Base-by-base conservation (phyloP, 2,888 invertebrate species). In the Euphydryas editha region DNA sequence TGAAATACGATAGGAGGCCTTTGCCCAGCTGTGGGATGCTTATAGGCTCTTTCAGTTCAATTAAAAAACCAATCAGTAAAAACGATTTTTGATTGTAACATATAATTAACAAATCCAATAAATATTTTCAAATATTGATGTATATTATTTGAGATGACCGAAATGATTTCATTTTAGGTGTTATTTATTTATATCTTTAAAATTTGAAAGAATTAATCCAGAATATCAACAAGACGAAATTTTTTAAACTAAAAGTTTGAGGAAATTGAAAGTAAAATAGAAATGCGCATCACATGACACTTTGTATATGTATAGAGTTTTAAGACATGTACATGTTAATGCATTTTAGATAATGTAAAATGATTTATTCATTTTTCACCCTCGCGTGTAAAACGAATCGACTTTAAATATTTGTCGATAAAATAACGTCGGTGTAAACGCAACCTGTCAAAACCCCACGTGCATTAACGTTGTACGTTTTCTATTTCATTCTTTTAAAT, bases 371-470 rank as follows among this genome's bases (percentile, higher is more conserved):
- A 58, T 44, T 47, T 59, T 46, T 36, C 54, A 54, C 54, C 54
- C 54, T 54, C 21, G 46, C 44, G 44, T 57, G 59, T 44, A 46
- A 17, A 49, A 42, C 49, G 49, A 47, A 55, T 47, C 24, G 55
- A 44, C 61, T 68, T 51, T 69, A 36, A 57, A 63, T 63, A 58
- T 69, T 60, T 54, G 47, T 39, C 59, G 49, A 56, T 57, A 17
- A 49, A 51, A 58, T 64, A 37, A 37, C 18, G 39, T 47, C 51
- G 15, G 3, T 56, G 4, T 37, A 62, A 55, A 66, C 54, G 42
- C 67, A 21, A 69, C 42, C 70, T 65, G 69, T 67, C 69, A 67
- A 57, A 68, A 55, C 47, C 24, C 30, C 51, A 59, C 57, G 30
- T 47, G n/a, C 36, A 54, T n/a, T n/a, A 17, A 36, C 30, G 30